Conservation (phyloP, 2,888 invertebrate genomes). For the Teleogryllus oceanicus region DNA sequence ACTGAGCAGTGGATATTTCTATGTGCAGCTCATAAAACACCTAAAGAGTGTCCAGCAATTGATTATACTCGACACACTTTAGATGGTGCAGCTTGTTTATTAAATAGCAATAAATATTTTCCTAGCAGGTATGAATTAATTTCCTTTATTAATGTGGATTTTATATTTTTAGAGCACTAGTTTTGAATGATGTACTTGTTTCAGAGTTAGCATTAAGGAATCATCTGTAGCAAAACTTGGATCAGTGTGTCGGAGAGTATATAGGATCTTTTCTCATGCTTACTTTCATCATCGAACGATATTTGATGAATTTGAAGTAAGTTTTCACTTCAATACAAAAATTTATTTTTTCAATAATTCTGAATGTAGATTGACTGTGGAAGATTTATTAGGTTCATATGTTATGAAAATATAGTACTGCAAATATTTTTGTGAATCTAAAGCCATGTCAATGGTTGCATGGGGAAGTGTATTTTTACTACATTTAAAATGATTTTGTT, state of each 20-base stretch:
- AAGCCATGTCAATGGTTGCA: too few relatives aligned
- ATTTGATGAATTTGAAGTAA: slow-evolving; percentile 93
- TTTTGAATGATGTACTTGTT: slow-evolving; percentile 43
- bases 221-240: slow-evolving; percentile 98
- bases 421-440: too few relatives aligned
- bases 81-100: slow-evolving; percentile 96
- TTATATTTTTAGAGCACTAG: slow-evolving; percentile 20
- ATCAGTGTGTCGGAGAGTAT: slow-evolving; percentile 96
- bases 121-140: slow-evolving; percentile 77
- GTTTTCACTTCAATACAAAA: slow-evolving; percentile 31
- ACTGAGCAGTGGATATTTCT: slow-evolving; percentile 99
- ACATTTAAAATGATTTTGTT: too few relatives aligned
- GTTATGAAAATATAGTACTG: too few relatives aligned
- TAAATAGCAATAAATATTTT: slow-evolving; percentile 99
- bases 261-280: slow-evolving; percentile 99
- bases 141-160: neutral
- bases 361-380: too few relatives aligned
- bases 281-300: slow-evolving; percentile 96
- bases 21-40: slow-evolving; percentile 99
- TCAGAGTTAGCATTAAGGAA: slow-evolving; percentile 96
- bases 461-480: too few relatives aligned
- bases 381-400: too few relatives aligned
- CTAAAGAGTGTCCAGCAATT: slow-evolving; percentile 99
- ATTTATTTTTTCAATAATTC: neutral
- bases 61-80: slow-evolving; percentile 98